Base-by-base conservation (phyloP, 2,888 invertebrate species). In the Chrysolina americana region DNA sequence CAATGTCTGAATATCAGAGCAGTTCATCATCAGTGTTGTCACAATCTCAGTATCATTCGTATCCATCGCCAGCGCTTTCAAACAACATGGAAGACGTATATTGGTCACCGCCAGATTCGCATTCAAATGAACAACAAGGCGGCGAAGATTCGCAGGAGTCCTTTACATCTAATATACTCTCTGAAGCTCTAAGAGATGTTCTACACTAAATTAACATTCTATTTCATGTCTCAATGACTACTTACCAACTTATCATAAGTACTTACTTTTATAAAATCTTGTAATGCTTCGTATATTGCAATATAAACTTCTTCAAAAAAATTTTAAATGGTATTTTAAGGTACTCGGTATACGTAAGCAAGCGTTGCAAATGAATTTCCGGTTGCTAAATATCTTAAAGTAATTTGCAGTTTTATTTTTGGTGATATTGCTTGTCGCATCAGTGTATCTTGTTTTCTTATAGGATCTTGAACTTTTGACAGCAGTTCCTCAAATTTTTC, bases 341-440 rank as follows among this genome's bases (percentile, higher is more conserved):
- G 75, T 64, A 78, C 28, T 28, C 28, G 28, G 68, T 77, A 41
- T 65, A 48, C 74, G 62, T 28, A 28, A 2, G 70, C 68, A 76
- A 77, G 75, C 48, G 79, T 78, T 69, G 74, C 65, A 74, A 77
- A 79, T 63, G 78, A 80, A 74, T 80, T 73, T 72, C 76, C 79
- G 62, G 77, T 78, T 56, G 76, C 78, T 72, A 80, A 78, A 74
- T 81, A 81, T 76, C 79, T 76, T 74, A 79, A 77, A 68, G 76
- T 76, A 62, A 79, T 65, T 81, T 77, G 76, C 69, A 78, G 69
- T 62, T 81, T 81, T 74, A 79, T 72, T 71, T 72, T 77, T 75
- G 76, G 75, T 59, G 78, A 73, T 28, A 79, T 68, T 70, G 77
- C 77, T 76, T 74, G 68, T 74, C 74, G 75, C 76, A 76, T 77